phyloP scores from a whole-genome alignment of 2,888 invertebrate species.

The Spodoptera littoralis region DNA sequence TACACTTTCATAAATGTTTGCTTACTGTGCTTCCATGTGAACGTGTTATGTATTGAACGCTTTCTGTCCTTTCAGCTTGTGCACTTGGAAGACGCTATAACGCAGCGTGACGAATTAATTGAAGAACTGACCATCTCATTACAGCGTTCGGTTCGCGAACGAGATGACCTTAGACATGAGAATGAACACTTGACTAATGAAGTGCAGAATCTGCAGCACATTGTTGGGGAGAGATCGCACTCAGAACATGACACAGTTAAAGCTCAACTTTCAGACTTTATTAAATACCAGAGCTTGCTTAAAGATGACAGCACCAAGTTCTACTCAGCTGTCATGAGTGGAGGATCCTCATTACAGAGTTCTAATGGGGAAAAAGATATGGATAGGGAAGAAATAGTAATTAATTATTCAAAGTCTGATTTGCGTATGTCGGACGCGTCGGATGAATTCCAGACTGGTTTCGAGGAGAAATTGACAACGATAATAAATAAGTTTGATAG shows the following conservation, averaged over 20 bases:
- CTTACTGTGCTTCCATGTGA: constrained; percentile 59
- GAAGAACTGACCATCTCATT: constrained; percentile 92
- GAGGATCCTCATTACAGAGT: constrained; percentile 77
- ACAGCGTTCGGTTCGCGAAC: constrained; percentile 90
- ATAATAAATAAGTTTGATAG: constrained; percentile 77
- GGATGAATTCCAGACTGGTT: constrained; percentile 79
- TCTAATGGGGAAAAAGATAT: constrained; percentile 86
- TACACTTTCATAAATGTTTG: constrained; percentile 1
- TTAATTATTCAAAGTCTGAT: constrained; percentile 82
- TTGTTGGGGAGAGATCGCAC: constrained; percentile 72
- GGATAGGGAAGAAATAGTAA: constrained; percentile 83
- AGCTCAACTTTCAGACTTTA: constrained; percentile 82
- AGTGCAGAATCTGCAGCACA: constrained; percentile 85
- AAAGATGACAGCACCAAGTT: constrained; percentile 84
- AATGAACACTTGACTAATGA: constrained; percentile 90
- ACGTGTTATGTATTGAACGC: constrained; percentile 64
- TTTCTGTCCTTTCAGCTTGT: constrained; percentile 90
- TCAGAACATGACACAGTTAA: constrained; percentile 80
- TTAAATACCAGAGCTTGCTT: constrained; percentile 81
- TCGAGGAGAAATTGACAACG: constrained; percentile 74
- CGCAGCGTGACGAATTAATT: constrained; percentile 92
- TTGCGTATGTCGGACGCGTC: constrained; percentile 75
- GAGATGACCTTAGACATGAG: constrained; percentile 90
- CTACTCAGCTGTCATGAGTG: constrained; percentile 82
- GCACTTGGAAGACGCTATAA: constrained; percentile 92